Base-by-base conservation (phyloP, 2,888 invertebrate species). In the Matsumyia berberina region DNA sequence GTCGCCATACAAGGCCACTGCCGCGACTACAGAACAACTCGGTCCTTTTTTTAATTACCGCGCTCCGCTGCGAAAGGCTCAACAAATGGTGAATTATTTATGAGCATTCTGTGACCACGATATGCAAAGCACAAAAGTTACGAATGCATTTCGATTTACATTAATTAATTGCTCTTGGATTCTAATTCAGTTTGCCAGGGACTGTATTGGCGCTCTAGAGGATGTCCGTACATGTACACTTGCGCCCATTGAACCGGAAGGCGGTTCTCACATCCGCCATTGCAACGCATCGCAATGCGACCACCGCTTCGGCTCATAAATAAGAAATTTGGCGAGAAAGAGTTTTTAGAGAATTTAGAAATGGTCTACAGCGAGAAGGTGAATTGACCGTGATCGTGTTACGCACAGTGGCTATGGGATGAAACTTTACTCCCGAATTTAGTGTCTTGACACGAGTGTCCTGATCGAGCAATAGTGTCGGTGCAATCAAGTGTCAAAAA, bases 61-160 rank as follows among this genome's bases (percentile, higher is more conserved):
- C 8, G 31, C 53, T 37, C 46, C 17, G 46, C 62, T 17, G 29
- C 58, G 42, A 29, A 62, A 78, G 39, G 62, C 37, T 29, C 66
- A 67, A 53, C 62, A 42, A n/a, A 66, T 83, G 67, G 51, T 83
- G 83, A 83, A 83, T 83, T 80, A 85, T 80, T 79, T 85, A 85
- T 85, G 74, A 80, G 74, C 66, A 55, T 31, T 76, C 31, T 51
- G 35, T 64, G 51, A 66, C 53, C 51, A 64, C 39, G 74, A 64
- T 74, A 80, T 85, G 85, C 85, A 74, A 72, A 79, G 74, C 53
- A 70, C 49, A 70, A n/a, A 51, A 49, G 15, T 80, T 70, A 70
- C 64, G 58, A 66, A 60, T 74, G 80, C 85, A 74, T 76, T 80
- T 70, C 64, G 80, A 80, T 85, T 60, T 57, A 74, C 79, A 83